Percentiles rank a stretch among this genome's conserved stretches.
Conservation (phyloP, 2,113 vertebrate genomes). For the Scophthalmus maximus region DNA sequence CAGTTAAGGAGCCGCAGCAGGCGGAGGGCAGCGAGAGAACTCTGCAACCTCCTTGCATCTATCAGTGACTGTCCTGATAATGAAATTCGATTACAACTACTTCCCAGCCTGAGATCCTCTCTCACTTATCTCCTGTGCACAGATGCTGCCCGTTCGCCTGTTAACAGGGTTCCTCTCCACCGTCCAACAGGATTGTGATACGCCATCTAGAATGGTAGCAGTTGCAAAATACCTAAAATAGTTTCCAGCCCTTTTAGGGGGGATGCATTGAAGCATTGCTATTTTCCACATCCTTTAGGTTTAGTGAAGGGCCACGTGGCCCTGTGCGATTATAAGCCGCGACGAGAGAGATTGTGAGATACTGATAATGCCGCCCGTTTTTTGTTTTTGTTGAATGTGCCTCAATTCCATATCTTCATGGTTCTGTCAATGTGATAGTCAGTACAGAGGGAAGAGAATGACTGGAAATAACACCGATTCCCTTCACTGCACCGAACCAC, state of each 20-base stretch:
- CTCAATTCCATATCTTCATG: conserved; percentile 59
- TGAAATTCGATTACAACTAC: conserved; percentile 76
- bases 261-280: conserved; percentile 9
- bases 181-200: conserved; percentile 22
- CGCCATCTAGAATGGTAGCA: conserved; percentile 39
- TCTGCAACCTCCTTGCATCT: conserved; percentile 37
- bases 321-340: conserved; percentile 60
- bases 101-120: conserved; percentile 55
- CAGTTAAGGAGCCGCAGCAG: background rate
- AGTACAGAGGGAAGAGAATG: conserved; percentile 22
- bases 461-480: conserved; percentile 46
- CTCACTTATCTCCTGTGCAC: conserved; percentile 74
- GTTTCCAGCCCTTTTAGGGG: background rate
- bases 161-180: conserved; percentile 53
- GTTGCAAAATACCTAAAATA: conserved; percentile 38
- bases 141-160: conserved; percentile 51
- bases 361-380: conserved; percentile 46
- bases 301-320: conserved; percentile 34
- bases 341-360: conserved; percentile 54
- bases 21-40: conserved; percentile 18
- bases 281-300: conserved; percentile 22
- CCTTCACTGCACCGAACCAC: conserved; percentile 1
- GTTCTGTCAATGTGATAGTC: conserved; percentile 40
- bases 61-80: conserved; percentile 63
- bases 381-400: conserved; percentile 63